These are phyloP conservation scores for Girardinichthys multiradiatus DNA, from an alignment of 2,113 vertebrate genomes.

Conservation along the genomic window DNA sequence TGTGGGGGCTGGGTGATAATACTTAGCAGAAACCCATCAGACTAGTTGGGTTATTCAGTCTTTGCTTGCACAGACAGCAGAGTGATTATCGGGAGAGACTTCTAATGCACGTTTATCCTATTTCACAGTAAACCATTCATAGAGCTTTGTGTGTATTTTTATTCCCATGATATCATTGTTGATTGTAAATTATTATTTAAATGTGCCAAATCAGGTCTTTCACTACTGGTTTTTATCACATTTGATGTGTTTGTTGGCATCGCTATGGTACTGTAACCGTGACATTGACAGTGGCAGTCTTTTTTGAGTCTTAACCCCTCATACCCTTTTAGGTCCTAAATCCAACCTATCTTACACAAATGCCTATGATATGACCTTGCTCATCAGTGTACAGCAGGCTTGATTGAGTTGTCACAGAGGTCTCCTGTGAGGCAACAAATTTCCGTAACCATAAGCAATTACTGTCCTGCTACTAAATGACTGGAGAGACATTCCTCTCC, in stretches of 20 bases:
- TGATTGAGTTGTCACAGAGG: constrained; percentile 47
- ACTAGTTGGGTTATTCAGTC: constrained; percentile 54
- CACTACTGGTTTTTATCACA: too few species aligned
- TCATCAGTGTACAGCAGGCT: constrained; percentile 47
- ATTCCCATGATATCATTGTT: too few species aligned
- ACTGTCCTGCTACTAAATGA: constrained; percentile 22
- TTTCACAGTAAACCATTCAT: constrained; percentile 4
- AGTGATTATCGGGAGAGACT: constrained; percentile 4
- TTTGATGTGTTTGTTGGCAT: constrained; percentile 31
- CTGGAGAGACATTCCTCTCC: constrained; percentile 47
- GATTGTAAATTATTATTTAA: too few species aligned
- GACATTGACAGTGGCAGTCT: constrained; percentile 20
- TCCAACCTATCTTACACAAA: constrained; percentile 23
- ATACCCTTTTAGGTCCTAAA: constrained; percentile 10
- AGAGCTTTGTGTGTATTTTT: background rate
- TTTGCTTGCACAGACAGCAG: constrained; percentile 2
- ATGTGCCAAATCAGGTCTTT: background rate
- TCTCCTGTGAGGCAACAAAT: constrained; percentile 59
- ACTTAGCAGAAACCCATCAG: constrained; percentile 33
- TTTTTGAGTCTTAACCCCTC: constrained; percentile 17
- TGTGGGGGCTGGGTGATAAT: constrained; percentile 34
- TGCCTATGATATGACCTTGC: constrained; percentile 35
- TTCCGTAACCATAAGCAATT: constrained; percentile 34
- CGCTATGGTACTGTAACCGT: constrained; percentile 47
- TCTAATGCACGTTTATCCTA: constrained; percentile 13